A percentile compares a stretch with the other conserved stretches of the same genome.
These are phyloP conservation scores for Saguinus midas DNA, from an alignment of 2,113 vertebrate genomes.

Conservation along the genomic window DNA sequence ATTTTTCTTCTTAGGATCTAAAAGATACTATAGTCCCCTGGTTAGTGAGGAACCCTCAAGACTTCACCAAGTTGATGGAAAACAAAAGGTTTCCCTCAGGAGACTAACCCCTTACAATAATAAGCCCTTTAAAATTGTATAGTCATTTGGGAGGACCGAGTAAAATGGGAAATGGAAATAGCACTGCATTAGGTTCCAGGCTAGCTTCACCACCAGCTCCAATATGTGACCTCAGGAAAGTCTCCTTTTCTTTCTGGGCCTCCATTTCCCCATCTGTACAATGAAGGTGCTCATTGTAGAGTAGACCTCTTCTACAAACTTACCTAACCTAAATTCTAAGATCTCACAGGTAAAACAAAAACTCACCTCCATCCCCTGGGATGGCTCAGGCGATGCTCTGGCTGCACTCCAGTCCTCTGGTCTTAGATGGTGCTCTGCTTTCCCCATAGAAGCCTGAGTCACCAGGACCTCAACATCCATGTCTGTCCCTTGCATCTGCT, in stretches of 20 bases:
- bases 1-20: neutral
- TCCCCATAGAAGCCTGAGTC: neutral
- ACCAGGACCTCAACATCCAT: rapidly evolving
- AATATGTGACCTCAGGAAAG: neutral
- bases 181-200: too few species aligned
- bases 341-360: neutral
- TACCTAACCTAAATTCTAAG: neutral
- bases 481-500: neutral
- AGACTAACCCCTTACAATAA: neutral
- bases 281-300: neutral
- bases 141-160: neutral
- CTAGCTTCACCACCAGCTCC: neutral
- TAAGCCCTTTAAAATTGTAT: neutral
- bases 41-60: neutral
- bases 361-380: neutral
- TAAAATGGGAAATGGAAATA: neutral
- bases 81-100: neutral
- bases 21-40: neutral
- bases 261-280: neutral
- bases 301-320: neutral
- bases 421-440: neutral
- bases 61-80: neutral
- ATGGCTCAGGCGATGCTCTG: neutral
- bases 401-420: too few species aligned
- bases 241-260: neutral